Base-by-base conservation (phyloP, 2,113 vertebrate species). In the Egretta garzetta region DNA sequence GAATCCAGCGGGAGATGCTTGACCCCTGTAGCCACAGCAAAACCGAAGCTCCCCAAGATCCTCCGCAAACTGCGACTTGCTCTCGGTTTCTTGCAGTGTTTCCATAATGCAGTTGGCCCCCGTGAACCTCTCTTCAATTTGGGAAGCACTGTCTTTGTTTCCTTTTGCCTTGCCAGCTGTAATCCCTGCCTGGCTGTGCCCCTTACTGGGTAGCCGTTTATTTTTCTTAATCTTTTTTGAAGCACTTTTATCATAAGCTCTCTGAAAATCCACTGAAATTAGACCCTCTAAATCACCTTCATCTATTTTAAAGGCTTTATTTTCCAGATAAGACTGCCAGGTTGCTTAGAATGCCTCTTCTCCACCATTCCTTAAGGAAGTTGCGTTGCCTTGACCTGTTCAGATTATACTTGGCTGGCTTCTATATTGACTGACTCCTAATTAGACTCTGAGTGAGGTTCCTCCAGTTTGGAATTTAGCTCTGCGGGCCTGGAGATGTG, bases 211-310 rank as follows among this genome's bases (percentile, higher is more conserved):
- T 14, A 82, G 84, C 66, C 74, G 6, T 97, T 98, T 97, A 89
- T 97, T 95, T 96, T 62, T 67, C 63, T 95, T 95, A 94, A 95
- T 96, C 96, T 97, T 97, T 96, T 75, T 79, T 32, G 64, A 96
- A 96, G 80, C 88, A 39, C 60, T 95, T 97, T 95, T 95, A 96
- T 97, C 96, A 95, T 77, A 88, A 82, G 91, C 52, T 89, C 14
- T 96, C 94, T 82, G 84, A 92, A 97, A 96, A 97, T 96, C 80
- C 20, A 2, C 96, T 91, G 96, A 96, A 96, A 97, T 98, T 97
- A 95, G 82, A 71, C 90, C 95, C 81, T 77, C 41, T 88, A 94
- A 94, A 97, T 97, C 96, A 93, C 89, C 97, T 98, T 98, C 97
- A 97, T 98, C 85, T 95, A 23, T 23, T 93, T 88, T 75, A 89